Percentiles rank a stretch among this genome's conserved stretches.
Evolutionary conservation across 35 echinoderm and acorn worm genomes (phyloP).

Genomic region (Stichopus chloronotus): DNA sequence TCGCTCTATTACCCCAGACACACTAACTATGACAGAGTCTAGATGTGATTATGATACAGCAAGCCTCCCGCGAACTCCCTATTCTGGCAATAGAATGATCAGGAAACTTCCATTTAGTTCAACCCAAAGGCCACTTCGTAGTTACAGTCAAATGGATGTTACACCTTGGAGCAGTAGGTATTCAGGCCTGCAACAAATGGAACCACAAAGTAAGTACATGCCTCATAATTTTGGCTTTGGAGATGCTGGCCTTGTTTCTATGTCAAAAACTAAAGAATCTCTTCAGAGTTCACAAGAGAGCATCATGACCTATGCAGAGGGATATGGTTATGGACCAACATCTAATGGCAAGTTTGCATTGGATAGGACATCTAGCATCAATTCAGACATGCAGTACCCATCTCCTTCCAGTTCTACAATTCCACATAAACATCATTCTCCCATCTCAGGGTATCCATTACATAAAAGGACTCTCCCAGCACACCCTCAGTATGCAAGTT

Average conservation of each 20-base stretch:
- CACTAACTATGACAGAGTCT: constrained; percentile 39
- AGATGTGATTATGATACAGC: constrained; percentile 56
- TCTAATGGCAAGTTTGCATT: background rate
- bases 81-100: background rate
- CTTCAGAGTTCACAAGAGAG: constrained; percentile 59
- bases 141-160: constrained; percentile 49
- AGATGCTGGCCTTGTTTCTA: background rate
- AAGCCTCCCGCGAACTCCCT: constrained; percentile 30
- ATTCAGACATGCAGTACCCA: constrained; percentile 33
- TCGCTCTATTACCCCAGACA: constrained; percentile 54
- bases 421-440: background rate
- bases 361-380: constrained; percentile 50
- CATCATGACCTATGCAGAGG: constrained; percentile 53
- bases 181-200: background rate
- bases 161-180: background rate
- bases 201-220: constrained; percentile 21
- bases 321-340: constrained; percentile 57
- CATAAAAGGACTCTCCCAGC: constrained; percentile 19
- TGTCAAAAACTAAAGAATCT: constrained; percentile 29
- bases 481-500: constrained; percentile 16
- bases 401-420: background rate
- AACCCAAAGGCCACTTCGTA: constrained; percentile 48
- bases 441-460: background rate
- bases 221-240: background rate
- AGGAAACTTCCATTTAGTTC: constrained; percentile 52